Percentiles rank a stretch among this genome's conserved stretches.
Conservation (phyloP, 2,797 vertebrate species). For the Phalanger gymnotis region DNA sequence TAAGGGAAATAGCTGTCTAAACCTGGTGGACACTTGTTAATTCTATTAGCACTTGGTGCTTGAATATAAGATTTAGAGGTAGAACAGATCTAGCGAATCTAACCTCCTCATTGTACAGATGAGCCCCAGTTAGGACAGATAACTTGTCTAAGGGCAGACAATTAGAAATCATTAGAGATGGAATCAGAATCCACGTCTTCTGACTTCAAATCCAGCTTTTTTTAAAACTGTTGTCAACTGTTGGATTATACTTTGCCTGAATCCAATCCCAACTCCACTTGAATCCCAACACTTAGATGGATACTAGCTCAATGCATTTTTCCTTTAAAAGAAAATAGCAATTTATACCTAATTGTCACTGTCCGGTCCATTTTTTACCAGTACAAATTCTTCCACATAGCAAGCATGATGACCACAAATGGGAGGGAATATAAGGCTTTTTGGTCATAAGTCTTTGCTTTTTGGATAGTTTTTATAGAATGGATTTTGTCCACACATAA, state of each 20-base stretch:
- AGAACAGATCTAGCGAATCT: background rate
- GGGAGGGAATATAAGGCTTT: background rate
- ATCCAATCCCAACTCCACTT: background rate
- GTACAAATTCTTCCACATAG: background rate
- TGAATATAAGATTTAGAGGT: background rate
- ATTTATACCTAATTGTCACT: background rate
- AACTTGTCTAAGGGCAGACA: background rate
- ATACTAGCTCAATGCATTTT: background rate
- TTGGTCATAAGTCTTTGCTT: background rate
- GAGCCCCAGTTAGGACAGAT: background rate
- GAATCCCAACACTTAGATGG: background rate
- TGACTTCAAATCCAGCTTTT: background rate
- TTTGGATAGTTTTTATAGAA: background rate
- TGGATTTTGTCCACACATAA: background rate
- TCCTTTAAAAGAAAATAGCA: background rate
- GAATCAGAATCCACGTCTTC: background rate
- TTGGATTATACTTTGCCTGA: background rate
- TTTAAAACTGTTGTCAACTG: background rate
- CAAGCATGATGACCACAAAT: background rate
- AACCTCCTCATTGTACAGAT: background rate
- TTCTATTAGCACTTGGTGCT: background rate
- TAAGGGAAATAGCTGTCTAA: background rate
- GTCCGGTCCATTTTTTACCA: background rate
- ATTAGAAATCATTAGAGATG: background rate
- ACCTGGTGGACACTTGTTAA: background rate